A percentile compares a stretch with the other conserved stretches of the same genome.
These are phyloP conservation scores for Bruchidius siliquastri DNA, from an alignment of 2,888 invertebrate species.

Conservation along the genomic window DNA sequence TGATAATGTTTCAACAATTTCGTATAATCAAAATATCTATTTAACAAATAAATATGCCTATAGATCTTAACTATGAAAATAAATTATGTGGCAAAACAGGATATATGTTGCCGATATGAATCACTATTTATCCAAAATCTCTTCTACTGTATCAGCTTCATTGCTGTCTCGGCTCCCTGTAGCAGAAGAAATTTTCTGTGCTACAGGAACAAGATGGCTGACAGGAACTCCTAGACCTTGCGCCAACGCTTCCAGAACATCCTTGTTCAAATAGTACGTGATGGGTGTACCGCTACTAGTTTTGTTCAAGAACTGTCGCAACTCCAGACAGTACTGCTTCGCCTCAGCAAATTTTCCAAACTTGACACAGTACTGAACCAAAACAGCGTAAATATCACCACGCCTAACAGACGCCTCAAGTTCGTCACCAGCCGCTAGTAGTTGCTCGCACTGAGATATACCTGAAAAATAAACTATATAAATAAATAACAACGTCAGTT, in stretches of 20 bases:
- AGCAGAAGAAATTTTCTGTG: slow-evolving; percentile 5
- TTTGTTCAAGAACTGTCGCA: slow-evolving; percentile 38
- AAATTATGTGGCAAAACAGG: background rate
- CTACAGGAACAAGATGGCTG: slow-evolving; percentile 32
- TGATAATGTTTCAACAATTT: too few relatives aligned
- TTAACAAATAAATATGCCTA: too few relatives aligned
- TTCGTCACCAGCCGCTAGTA: slow-evolving; percentile 39
- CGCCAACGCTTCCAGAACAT: slow-evolving; percentile 41
- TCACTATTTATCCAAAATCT: slow-evolving; percentile 18
- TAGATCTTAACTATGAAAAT: background rate
- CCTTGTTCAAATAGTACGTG: slow-evolving; percentile 46
- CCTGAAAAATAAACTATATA: slow-evolving; percentile 25
- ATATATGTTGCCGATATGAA: background rate
- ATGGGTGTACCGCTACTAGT: slow-evolving; percentile 34
- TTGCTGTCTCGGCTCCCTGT: slow-evolving; percentile 7
- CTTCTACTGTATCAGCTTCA: slow-evolving; percentile 18
- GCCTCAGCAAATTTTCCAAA: slow-evolving; percentile 39
- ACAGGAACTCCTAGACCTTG: slow-evolving; percentile 41
- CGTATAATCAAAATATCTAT: too few relatives aligned
- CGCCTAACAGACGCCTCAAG: slow-evolving; percentile 43
- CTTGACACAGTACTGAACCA: slow-evolving; percentile 44
- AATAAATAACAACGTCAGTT: too few relatives aligned
- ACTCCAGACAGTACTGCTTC: slow-evolving; percentile 40
- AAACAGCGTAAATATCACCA: slow-evolving; percentile 46
- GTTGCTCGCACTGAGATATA: slow-evolving; percentile 42